Percentiles rank a stretch among this genome's conserved stretches.
Conservation (phyloP, 53 echinoderm and acorn worm genomes). For the Antedon mediterranea region DNA sequence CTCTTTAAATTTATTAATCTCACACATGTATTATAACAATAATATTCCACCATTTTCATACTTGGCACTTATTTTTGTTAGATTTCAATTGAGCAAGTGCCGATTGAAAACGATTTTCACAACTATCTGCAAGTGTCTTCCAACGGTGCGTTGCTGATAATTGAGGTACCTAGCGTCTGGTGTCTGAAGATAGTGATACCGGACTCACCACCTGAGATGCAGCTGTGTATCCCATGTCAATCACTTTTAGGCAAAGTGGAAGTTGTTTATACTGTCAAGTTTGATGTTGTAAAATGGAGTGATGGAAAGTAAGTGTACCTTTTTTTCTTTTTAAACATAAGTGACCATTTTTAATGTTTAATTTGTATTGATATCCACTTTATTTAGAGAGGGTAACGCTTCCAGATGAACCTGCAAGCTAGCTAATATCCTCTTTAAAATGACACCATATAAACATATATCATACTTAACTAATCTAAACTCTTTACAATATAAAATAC, state of each 20-base stretch:
- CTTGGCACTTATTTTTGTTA: neutral
- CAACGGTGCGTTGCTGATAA: constrained; percentile 25
- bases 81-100: constrained; percentile 29
- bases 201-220: neutral
- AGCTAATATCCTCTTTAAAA: no score
- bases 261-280: constrained; percentile 53
- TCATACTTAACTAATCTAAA: no score
- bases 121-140: constrained; percentile 40
- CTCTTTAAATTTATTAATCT: no score
- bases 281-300: constrained; percentile 24
- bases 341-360: no score
- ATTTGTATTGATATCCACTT: no score
- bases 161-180: constrained; percentile 68
- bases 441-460: no score
- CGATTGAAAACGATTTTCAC: constrained; percentile 28
- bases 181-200: constrained; percentile 13
- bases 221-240: constrained; percentile 2
- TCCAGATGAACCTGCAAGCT: no score
- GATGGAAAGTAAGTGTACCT: constrained; percentile 47
- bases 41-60: no score
- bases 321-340: no score
- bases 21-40: no score
- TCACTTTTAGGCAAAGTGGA: constrained; percentile 41
- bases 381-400: no score
- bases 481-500: no score